A percentile compares a stretch with the other conserved stretches of the same genome.
Conservation (phyloP, 2,113 vertebrate genomes). For the Alethe castanea region DNA sequence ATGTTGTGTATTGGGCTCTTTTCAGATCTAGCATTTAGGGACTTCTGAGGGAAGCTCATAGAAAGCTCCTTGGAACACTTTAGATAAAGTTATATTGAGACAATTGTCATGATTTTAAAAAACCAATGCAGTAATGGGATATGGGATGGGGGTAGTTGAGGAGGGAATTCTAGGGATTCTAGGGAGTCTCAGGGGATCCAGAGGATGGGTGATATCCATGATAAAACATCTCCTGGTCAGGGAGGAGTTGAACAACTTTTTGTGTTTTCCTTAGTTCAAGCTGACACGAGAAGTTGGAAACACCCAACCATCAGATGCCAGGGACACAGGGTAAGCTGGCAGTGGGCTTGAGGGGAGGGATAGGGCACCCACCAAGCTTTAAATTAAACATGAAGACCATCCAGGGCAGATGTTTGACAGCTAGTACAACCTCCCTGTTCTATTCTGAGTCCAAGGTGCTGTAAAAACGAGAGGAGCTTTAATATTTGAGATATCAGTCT, state of each 20-base stretch:
- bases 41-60: neutral
- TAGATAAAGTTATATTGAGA: neutral
- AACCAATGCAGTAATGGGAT: neutral
- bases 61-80: neutral
- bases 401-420: neutral
- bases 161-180: neutral
- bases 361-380: conserved; percentile 5
- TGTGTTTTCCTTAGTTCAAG: conserved; percentile 70
- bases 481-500: neutral
- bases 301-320: conserved; percentile 61
- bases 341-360: conserved; percentile 60
- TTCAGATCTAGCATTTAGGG: neutral
- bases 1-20: neutral
- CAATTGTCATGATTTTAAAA: neutral
- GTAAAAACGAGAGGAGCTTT: neutral
- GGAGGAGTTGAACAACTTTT: conserved; percentile 65
- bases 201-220: neutral
- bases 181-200: neutral
- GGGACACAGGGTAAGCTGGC: conserved; percentile 66
- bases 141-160: neutral
- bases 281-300: conserved; percentile 67
- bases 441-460: neutral
- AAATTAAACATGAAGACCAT: neutral
- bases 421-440: neutral
- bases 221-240: conserved; percentile 2